Conservation (phyloP, 2,888 invertebrate genomes). For the Podabrus alpinus region DNA sequence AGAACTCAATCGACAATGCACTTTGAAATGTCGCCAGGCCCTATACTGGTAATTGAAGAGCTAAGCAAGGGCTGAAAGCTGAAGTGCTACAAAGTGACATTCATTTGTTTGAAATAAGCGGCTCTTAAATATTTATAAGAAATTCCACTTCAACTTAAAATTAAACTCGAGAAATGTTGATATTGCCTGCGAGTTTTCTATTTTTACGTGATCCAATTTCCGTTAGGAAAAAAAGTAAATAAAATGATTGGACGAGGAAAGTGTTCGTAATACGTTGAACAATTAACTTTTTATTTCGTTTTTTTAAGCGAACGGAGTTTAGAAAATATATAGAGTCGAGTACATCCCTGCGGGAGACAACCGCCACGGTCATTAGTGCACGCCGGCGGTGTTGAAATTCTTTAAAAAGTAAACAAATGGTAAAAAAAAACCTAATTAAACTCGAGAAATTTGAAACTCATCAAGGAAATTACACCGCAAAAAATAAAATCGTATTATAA, state of each 20-base stretch:
- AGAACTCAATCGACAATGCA: neutral
- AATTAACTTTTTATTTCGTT: neutral
- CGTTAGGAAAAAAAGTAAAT: neutral
- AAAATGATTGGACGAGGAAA: neutral
- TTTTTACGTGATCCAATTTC: neutral
- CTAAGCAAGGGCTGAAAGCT: neutral
- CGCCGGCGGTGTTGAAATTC: neutral
- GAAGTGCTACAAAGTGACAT: neutral
- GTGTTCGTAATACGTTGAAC: neutral
- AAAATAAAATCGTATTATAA: no score
- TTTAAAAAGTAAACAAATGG: neutral
- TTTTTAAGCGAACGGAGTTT: neutral
- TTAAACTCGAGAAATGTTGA: neutral
- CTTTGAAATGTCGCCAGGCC: neutral
- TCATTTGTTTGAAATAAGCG: neutral
- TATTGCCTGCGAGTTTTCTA: neutral
- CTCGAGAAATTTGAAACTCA: neutral
- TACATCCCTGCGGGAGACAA: neutral
- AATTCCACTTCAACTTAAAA: neutral
- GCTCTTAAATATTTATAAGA: neutral
- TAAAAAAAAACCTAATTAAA: neutral
- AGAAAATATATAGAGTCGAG: neutral
- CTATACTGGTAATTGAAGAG: neutral
- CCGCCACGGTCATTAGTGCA: neutral
- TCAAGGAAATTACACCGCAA: no score